These are phyloP conservation scores for Netelia melanura DNA, from an alignment of 2,888 invertebrate genomes.

Conservation along the genomic window DNA sequence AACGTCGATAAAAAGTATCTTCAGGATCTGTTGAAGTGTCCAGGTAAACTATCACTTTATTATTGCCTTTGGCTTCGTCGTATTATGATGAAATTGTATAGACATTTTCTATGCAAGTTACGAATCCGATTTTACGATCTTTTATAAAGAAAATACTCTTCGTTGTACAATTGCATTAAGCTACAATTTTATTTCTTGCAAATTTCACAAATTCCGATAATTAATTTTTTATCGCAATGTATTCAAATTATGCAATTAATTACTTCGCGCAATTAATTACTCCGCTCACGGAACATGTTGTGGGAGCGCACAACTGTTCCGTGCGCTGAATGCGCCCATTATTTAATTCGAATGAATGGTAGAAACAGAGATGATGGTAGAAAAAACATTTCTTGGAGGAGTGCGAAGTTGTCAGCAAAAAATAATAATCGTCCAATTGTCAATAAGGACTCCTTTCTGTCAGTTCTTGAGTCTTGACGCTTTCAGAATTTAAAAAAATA, in stretches of 20 bases:
- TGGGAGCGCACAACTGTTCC: too few relatives aligned
- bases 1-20: constrained; percentile 79
- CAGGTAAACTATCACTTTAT: constrained; percentile 72
- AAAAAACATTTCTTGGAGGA: not conserved
- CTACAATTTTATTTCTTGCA: too few relatives aligned
- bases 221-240: too few relatives aligned
- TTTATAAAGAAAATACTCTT: too few relatives aligned
- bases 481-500: not conserved
- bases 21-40: constrained; percentile 77
- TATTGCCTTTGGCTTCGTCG: not conserved
- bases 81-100: too few relatives aligned
- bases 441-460: not conserved
- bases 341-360: not conserved
- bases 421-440: not conserved
- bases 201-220: too few relatives aligned
- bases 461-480: constrained; percentile 4
- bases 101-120: not conserved
- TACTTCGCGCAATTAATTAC: not conserved
- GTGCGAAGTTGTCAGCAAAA: constrained; percentile 1
- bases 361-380: not conserved
- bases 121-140: not conserved
- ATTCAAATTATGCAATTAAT: too few relatives aligned
- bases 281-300: too few relatives aligned
- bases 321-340: too few relatives aligned
- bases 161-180: too few relatives aligned